A percentile compares a stretch with the other conserved stretches of the same genome.
Evolutionary conservation across 2,888 invertebrate species (phyloP).

Genomic region (Campoplex nolae): DNA sequence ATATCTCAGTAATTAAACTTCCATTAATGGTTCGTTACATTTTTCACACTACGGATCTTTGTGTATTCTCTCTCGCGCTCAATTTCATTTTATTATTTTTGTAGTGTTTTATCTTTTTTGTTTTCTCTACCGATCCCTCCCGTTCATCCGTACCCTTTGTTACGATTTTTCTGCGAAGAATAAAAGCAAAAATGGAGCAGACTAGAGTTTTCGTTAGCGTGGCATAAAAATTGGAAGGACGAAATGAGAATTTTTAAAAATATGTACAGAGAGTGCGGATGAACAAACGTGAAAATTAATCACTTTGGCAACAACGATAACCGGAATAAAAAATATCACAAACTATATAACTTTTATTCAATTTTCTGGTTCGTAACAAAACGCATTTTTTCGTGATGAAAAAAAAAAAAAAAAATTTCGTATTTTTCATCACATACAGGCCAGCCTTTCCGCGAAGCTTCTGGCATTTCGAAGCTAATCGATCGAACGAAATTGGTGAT

Average conservation of each 20-base stretch:
- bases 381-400: not conserved
- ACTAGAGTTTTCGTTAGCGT: not conserved
- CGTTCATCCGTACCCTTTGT: slow-evolving; percentile 3
- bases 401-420: not conserved
- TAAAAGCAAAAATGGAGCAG: slow-evolving; percentile 9
- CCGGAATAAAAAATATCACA: slow-evolving; percentile 21
- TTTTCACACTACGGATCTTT: slow-evolving; percentile 1
- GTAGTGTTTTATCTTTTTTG: not conserved
- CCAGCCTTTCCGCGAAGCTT: not conserved
- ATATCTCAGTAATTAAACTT: slow-evolving; percentile 54
- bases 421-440: slow-evolving; percentile 20
- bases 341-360: slow-evolving; percentile 37
- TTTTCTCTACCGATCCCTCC: not conserved
- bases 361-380: slow-evolving; percentile 4
- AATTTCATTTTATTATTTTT: not conserved
- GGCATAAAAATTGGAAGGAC: not conserved
- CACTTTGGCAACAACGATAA: slow-evolving; percentile 19
- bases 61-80: not conserved
- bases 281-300: slow-evolving; percentile 6
- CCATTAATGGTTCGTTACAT: slow-evolving; percentile 16
- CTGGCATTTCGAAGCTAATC: too few relatives aligned
- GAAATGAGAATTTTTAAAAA: not conserved
- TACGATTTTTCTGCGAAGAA: not conserved
- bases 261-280: slow-evolving; percentile 20
- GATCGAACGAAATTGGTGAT: not conserved